Evolutionary conservation across 2,888 invertebrate genomes (phyloP), one percentile per base, ranked within the genome.

Genomic region (Pristionchus arcanus): DNA sequence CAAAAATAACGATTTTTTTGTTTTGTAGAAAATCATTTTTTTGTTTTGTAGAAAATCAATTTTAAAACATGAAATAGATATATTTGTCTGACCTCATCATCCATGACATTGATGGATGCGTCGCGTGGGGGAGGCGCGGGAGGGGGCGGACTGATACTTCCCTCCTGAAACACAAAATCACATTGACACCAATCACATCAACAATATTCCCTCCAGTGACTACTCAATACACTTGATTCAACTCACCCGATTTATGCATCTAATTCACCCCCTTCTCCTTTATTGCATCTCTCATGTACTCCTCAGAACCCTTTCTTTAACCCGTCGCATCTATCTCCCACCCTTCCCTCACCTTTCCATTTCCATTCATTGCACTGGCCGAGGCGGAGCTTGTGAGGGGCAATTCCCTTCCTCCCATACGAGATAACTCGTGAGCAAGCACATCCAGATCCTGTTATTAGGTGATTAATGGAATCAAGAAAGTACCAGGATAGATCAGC

Each of bases 391-490:
- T 87, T 28, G 77, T 71, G 84, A 87, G 87, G 9, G 87, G n/a
- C 83, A 90, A 91, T 28, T 90, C 90, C 9, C 85, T 89, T 21
- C 92, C 92, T n/a, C 95, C 98, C 95, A 98, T 96, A 96, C 98
- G 97, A 96, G 97, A 98, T 95, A 98, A 97, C 96, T 99, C 98
- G 95, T 98, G 98, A 92, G 98, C 98, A 96, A 99, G 96, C 95
- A 97, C 97, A 96, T 99, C 98, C 96, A 99, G 97, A 96, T 98
- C 98, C 98, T 98, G 96, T 25, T 91, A 91, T 66, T 34, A 19
- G 21, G 59, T 21, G 7, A 42, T 68, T 68, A 5, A 68, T 49
- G 42, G 42, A 49, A 11, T 3, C 42, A 49, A 49, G 9, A 13
- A 49, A 49, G 13, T 13, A 49, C 42, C 42, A 42, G 42, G 42